phyloP scores from a whole-genome alignment of 2,888 invertebrate genomes.

The Melinaea menophilus region DNA sequence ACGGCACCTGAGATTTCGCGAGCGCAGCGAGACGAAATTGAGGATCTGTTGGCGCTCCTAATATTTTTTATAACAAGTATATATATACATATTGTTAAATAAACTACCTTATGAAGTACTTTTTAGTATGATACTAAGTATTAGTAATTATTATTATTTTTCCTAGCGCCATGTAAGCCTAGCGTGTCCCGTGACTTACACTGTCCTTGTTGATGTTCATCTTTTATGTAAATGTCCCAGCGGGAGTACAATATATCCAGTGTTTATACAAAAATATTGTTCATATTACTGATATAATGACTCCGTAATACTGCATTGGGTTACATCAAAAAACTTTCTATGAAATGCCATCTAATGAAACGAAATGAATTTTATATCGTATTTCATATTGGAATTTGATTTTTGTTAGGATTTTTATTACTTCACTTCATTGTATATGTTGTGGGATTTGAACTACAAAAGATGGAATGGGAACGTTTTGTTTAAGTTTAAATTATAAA shows the following conservation, averaged over 20 bases:
- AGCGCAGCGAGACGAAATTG: no score
- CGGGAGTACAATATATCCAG: constrained; percentile 18
- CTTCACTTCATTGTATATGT: no score
- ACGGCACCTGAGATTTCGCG: no score
- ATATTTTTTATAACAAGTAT: no score
- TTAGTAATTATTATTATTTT: background rate
- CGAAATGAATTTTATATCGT: background rate
- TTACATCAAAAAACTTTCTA: background rate
- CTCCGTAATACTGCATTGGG: background rate
- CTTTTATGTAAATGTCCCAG: constrained; percentile 23
- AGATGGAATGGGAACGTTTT: no score
- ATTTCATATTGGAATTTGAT: background rate
- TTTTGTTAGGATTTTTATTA: no score
- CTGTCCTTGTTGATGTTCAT: constrained; percentile 14
- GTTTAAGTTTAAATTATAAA: no score
- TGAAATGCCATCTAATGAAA: background rate
- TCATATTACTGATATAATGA: constrained; percentile 9
- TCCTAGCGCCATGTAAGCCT: constrained; percentile 16
- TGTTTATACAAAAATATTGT: constrained; percentile 19
- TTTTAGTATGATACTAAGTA: no score
- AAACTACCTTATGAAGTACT: no score
- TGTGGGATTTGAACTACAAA: no score
- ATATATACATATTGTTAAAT: no score
- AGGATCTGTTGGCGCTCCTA: no score
- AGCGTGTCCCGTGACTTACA: background rate